Evolutionary conservation across 2,888 invertebrate species (phyloP), one percentile per base, ranked within the genome.

Genomic region (Cheilosia soror): DNA sequence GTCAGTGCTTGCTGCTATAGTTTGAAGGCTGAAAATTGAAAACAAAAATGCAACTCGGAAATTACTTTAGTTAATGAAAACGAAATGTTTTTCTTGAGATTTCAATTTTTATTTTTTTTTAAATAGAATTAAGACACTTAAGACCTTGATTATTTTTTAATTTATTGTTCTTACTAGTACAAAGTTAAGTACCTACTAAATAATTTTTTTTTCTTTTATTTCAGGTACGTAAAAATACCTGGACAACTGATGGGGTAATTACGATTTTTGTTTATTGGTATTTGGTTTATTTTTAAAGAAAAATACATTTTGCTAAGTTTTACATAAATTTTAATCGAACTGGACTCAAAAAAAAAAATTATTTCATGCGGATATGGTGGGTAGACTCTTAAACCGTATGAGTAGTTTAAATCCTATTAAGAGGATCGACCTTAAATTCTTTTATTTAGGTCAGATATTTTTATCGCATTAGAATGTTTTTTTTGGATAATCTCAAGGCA

Each of bases 171-270:
- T 9, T 20, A 11, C 4, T 58, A 13, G 15, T 44, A 44, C 33
- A 2, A 6, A 33, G 7, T 33, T n/a, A n/a, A n/a, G 2, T 33
- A 33, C 7, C 5, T 6, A 33, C 15, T 44, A 44, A 13, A 47
- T 47, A 27, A 68, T 5, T 53, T 40, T 25, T 53, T 53, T 27
- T 27, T 53, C 25, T 71, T 75, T 62, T 4, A 33, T 84, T 84
- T 7, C 75, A 84, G 84, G 84, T 84, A 84, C 80, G 84, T 84
- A 80, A 84, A 84, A 84, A 80, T 84, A 84, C 80, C 80, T 63
- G 84, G 69, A 73, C 84, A 80, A 33, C 20, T 65, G 47, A 13
- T 79, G 75, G 79, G 84, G 84, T 84, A 84, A 84, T 80, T 84
- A 84, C 66, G 40, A 9, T 33, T 69, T 76, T 62, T n/a, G 9